Base-by-base conservation (phyloP, 2,113 vertebrate species). In the Benitochromis conjunctus region DNA sequence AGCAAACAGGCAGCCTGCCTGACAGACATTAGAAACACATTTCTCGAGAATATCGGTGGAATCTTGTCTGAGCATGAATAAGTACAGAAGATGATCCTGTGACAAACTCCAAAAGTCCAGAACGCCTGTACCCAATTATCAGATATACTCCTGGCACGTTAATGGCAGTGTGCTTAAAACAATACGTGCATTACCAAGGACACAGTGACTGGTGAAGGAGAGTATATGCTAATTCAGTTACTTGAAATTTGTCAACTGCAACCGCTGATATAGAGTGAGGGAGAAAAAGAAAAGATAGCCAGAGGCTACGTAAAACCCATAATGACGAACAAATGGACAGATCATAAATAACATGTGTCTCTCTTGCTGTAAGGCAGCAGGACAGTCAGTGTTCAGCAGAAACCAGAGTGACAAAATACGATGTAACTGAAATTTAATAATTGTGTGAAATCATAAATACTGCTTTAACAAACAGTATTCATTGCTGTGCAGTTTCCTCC, bases 231-330 rank as follows among this genome's bases (percentile, higher is more conserved):
- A 94, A 94, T 94, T 19, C n/a, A 12, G 18, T 82, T 88, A 38
- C 74, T 88, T 87, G 48, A 69, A 92, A 90, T 92, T 90, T 92
- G 92, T 92, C 93, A 94, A 94, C 85, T 88, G 79, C 85, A 88
- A 69, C 77, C 16, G 60, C 34, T 91, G 77, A 87, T 87, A 79
- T 54, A 43, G 57, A 80, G 66, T 13, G 7, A 77, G 77, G 58
- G 80, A 62, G 43, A 74, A 29, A 79, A 29, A 81, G 24, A 54
- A 12, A 14, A 56, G 43, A 14, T 31, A 55, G 89, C 86, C 56
- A 11, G 18, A 13, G 78, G 86, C 81, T 85, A 57, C 60, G 60
- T 58, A 86, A 82, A 82, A 41, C 54, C 56, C 36, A 78, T 78
- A 82, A 90, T 84, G 81, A 87, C 62, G 54, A 89, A 64, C 71